phyloP scores from a whole-genome alignment of 2,888 invertebrate genomes.

The Melipona bicolor region DNA sequence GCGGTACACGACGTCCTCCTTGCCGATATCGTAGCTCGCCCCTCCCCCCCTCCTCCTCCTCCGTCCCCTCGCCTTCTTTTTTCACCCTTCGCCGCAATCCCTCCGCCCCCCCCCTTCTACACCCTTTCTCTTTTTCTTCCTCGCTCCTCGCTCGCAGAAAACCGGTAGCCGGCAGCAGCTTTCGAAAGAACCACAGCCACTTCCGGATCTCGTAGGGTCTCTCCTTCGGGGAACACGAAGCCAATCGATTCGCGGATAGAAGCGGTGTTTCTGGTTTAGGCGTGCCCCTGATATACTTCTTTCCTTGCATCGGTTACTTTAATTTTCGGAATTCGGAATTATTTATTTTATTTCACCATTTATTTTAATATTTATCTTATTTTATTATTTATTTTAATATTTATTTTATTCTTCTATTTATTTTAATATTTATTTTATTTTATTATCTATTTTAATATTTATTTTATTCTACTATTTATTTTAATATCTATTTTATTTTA shows the following conservation, averaged over 20 bases:
- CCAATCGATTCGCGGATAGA: slow-evolving; percentile 14
- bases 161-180: slow-evolving; percentile 63
- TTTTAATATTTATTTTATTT: too few species aligned
- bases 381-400: too few species aligned
- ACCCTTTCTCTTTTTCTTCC: slow-evolving; percentile 50
- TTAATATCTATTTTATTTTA: too few species aligned
- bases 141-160: slow-evolving; percentile 54
- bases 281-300: neutral
- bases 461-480: too few species aligned
- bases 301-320: neutral
- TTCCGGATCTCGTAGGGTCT: slow-evolving; percentile 57
- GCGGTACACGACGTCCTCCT: slow-evolving; percentile 66
- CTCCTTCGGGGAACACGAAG: slow-evolving; percentile 20
- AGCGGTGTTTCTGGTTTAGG: neutral
- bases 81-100: slow-evolving; percentile 22
- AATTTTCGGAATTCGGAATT: neutral
- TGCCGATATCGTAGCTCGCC: slow-evolving; percentile 64
- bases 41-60: too few species aligned
- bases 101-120: slow-evolving; percentile 45
- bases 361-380: too few species aligned
- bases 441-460: too few species aligned
- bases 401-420: too few species aligned
- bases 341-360: too few species aligned
- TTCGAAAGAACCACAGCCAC: slow-evolving; percentile 49
- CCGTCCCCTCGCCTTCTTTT: slow-evolving; percentile 35